Evolutionary conservation across 2,113 vertebrate species (phyloP).

Genomic region (Pogonocichla stellata): DNA sequence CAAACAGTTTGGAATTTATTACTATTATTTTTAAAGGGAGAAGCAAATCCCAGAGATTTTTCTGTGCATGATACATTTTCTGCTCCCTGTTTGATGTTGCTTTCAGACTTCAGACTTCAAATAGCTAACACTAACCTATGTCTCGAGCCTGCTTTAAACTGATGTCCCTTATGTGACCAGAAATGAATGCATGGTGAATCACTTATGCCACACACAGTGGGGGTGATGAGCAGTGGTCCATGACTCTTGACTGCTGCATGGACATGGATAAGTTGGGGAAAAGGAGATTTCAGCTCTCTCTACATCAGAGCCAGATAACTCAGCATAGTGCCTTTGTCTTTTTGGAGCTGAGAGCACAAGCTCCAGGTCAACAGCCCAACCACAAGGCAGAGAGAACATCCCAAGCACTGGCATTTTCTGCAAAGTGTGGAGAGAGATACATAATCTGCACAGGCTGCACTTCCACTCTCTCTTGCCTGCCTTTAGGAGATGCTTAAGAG

Average conservation of each 20-base stretch:
- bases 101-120: conserved; percentile 40
- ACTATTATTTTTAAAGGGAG: conserved; percentile 22
- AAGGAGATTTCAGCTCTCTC: not conserved
- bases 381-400: not conserved
- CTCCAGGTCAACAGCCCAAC: conserved; percentile 6
- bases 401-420: not conserved
- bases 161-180: conserved; percentile 32
- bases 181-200: conserved; percentile 59
- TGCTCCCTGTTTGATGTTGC: conserved; percentile 49
- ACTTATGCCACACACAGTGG: conserved; percentile 5
- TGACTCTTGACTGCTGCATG: accelerated
- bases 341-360: not conserved
- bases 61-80: conserved; percentile 45
- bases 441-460: not conserved
- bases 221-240: not conserved
- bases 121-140: not conserved
- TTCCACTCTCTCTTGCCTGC: not conserved
- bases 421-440: not conserved
- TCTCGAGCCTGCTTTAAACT: conserved; percentile 35
- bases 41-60: conserved; percentile 54
- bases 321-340: not conserved
- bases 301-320: not conserved
- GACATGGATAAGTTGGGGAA: accelerated
- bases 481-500: conserved; percentile 7
- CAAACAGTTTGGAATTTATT: conserved; percentile 13